Percentiles rank a stretch among this genome's conserved stretches.
Evolutionary conservation across 2,797 vertebrate genomes (phyloP).

Genomic region (Odontamblyopus lacepedii): DNA sequence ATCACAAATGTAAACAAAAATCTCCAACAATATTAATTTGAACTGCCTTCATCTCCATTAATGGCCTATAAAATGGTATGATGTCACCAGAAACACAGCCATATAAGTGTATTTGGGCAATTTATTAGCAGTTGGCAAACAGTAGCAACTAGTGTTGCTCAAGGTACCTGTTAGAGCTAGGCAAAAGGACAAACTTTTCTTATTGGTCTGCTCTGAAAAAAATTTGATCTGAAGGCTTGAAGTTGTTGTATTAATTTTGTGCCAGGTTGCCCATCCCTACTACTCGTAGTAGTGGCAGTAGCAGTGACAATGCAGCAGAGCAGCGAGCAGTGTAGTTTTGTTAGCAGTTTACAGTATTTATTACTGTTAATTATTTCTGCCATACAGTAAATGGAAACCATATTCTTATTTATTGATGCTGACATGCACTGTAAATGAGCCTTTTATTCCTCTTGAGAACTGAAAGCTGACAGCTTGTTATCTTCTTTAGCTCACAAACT

Average conservation of each 20-base stretch:
- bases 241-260: not conserved
- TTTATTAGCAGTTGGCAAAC: too few relatives aligned
- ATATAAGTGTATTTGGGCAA: too few relatives aligned
- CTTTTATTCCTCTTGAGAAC: not conserved
- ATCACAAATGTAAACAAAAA: too few relatives aligned
- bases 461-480: constrained; percentile 21
- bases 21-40: too few relatives aligned
- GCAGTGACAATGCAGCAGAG: not conserved
- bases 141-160: too few relatives aligned
- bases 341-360: not conserved
- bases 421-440: not conserved
- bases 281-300: not conserved
- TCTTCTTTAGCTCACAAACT: constrained; percentile 35
- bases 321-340: not conserved
- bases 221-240: not conserved
- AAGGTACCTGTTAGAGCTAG: too few relatives aligned
- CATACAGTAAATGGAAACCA: not conserved
- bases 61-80: too few relatives aligned
- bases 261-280: not conserved
- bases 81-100: too few relatives aligned
- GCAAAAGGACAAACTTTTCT: too few relatives aligned
- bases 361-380: not conserved
- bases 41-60: too few relatives aligned
- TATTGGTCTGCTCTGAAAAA: too few relatives aligned
- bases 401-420: not conserved